Conservation (phyloP, 2,113 vertebrate species). For the Rhipidura dahli region DNA sequence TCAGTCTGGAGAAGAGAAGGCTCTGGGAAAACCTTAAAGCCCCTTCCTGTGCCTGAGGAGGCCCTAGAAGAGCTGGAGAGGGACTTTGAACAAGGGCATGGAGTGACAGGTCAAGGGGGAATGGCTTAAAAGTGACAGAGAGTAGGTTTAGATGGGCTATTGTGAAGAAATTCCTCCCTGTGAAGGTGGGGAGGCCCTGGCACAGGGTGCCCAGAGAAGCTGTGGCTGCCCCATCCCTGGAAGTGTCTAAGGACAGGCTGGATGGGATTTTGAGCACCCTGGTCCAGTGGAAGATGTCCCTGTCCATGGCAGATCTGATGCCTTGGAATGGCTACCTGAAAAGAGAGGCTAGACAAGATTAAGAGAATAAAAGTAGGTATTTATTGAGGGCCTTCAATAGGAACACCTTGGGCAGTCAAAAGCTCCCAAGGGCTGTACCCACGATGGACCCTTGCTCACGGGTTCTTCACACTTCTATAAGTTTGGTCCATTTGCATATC, state of each 20-base stretch:
- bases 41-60: not conserved
- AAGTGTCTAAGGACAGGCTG: not conserved
- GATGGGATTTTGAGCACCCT: not conserved
- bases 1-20: not conserved
- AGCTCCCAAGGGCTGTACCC: not conserved
- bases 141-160: not conserved
- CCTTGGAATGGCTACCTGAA: not conserved
- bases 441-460: not conserved
- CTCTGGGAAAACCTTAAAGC: not conserved
- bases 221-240: not conserved
- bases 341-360: not conserved
- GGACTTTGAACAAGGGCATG: not conserved
- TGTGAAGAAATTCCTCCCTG: not conserved
- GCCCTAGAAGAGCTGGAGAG: not conserved
- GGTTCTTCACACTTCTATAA: not conserved
- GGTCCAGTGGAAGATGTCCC: not conserved
- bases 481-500: not conserved
- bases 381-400: not conserved
- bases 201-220: not conserved
- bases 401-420: not conserved
- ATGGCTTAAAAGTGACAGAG: not conserved
- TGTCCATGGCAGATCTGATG: not conserved
- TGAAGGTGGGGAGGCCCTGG: not conserved
- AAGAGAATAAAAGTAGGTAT: not conserved
- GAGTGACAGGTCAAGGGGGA: not conserved